Conservation (phyloP, 1,140 invertebrate genomes). For the Diabrotica virgifera region DNA sequence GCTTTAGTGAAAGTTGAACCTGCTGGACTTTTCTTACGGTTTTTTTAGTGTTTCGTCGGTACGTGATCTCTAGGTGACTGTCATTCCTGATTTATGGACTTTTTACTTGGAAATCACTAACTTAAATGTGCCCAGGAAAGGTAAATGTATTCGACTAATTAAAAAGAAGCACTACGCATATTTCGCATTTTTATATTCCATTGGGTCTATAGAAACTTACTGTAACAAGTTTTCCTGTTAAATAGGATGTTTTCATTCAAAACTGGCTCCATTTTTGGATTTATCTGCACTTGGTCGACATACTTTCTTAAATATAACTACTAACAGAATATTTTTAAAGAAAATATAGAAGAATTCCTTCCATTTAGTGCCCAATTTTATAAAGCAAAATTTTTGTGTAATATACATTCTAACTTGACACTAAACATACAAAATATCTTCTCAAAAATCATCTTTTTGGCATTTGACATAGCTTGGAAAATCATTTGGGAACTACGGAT, state of each 20-base stretch:
- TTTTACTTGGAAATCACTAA: not conserved
- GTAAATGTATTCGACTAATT: not conserved
- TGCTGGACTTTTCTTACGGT: not conserved
- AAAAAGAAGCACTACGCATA: not conserved
- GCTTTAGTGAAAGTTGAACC: constrained; percentile 7
- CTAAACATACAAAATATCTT: no score
- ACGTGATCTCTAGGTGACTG: not conserved
- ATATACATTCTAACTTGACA: no score
- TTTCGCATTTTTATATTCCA: not conserved
- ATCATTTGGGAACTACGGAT: no score
- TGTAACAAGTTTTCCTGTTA: not conserved
- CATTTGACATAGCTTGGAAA: no score
- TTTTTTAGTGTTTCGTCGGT: not conserved
- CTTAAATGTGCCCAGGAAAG: not conserved
- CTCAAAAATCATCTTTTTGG: no score
- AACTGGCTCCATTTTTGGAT: not conserved
- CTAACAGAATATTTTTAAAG: no score
- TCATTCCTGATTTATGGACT: not conserved
- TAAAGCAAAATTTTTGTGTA: no score
- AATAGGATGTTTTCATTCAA: not conserved
- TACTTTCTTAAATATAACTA: no score
- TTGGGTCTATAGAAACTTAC: not conserved
- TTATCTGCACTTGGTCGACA: no score
- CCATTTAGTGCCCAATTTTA: no score
- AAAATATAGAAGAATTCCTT: no score